Conservation (phyloP, 2,113 vertebrate genomes). For the Oenanthe oenanthe region DNA sequence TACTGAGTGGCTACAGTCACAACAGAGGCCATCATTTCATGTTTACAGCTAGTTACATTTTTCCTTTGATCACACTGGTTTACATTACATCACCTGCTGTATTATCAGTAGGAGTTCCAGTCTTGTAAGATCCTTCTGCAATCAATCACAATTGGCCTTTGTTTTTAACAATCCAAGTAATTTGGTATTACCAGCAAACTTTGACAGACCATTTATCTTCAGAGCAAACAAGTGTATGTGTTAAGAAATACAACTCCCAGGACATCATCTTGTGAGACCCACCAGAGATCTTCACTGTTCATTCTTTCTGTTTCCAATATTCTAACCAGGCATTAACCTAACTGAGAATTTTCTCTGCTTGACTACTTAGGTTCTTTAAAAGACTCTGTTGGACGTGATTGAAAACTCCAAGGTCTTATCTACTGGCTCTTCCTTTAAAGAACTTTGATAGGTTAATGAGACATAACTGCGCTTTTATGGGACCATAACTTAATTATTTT, state of each 20-base stretch:
- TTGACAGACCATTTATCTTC: not conserved
- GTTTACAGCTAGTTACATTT: not conserved
- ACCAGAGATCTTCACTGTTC: not conserved
- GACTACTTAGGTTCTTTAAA: not conserved
- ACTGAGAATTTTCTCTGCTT: not conserved
- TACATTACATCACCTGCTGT: not conserved
- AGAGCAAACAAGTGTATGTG: not conserved
- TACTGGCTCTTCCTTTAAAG: not conserved
- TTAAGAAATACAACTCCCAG: not conserved
- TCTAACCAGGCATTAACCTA: not conserved
- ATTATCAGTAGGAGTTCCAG: not conserved
- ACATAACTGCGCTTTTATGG: not conserved
- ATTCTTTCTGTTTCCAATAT: not conserved
- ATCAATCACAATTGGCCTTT: slow-evolving; percentile 3
- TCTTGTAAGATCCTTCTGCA: slow-evolving; percentile 29
- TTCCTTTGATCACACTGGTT: not conserved
- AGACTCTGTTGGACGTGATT: not conserved
- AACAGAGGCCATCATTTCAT: not conserved
- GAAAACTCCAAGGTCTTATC: not conserved
- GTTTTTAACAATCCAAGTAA: not conserved
- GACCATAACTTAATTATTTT: not conserved
- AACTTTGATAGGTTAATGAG: not conserved
- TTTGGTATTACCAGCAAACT: not conserved
- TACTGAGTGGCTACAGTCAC: not conserved
- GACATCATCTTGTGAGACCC: not conserved